A percentile compares a stretch with the other conserved stretches of the same genome.
phyloP scores from a whole-genome alignment of 2,113 vertebrate genomes.

The Xiphophorus hellerii region DNA sequence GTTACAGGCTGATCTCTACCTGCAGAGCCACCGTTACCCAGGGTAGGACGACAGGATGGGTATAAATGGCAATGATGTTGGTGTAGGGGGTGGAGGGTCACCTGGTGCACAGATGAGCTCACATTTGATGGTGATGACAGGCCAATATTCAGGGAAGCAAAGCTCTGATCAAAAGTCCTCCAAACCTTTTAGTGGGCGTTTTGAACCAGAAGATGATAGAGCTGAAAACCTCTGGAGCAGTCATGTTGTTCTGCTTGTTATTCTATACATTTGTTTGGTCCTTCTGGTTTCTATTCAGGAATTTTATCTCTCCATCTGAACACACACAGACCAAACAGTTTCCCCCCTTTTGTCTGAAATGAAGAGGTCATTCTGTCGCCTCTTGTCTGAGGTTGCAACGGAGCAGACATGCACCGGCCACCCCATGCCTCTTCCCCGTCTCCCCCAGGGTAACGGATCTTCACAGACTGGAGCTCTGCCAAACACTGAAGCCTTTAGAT shows the following conservation, averaged over 20 bases:
- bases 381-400: constrained; percentile 5
- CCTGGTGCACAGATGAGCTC: not conserved
- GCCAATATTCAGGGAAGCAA: not conserved
- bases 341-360: not conserved
- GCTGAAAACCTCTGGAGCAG: too few relatives aligned
- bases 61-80: too few relatives aligned
- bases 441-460: not conserved
- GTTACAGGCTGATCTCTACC: too few relatives aligned
- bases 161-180: too few relatives aligned
- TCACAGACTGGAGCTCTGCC: constrained; percentile 10
- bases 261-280: too few relatives aligned
- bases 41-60: too few relatives aligned
- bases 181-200: not conserved
- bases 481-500: constrained; percentile 14
- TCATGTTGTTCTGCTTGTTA: too few relatives aligned
- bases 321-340: constrained; percentile 3
- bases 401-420: constrained; percentile 11
- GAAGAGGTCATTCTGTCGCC: not conserved
- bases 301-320: constrained; percentile 57
- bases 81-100: too few relatives aligned
- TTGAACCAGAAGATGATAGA: not conserved
- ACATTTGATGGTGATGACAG: not conserved
- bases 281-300: constrained; percentile 8
- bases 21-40: too few relatives aligned
- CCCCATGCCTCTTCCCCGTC: not conserved